Base-by-base conservation (phyloP, 2,113 vertebrate species). In the Psephotus haematonotus region DNA sequence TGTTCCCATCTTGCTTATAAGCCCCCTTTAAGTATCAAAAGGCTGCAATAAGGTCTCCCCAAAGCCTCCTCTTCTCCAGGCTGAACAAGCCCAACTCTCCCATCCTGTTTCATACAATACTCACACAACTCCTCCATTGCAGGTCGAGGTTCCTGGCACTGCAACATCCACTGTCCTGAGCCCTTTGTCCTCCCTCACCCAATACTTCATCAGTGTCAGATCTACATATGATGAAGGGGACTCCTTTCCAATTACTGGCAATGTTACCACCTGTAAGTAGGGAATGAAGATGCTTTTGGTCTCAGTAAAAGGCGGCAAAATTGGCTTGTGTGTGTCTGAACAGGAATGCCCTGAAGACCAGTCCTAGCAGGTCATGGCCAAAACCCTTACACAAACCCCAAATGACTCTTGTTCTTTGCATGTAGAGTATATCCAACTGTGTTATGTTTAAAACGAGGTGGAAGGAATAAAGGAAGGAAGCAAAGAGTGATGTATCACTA, bases 261-360 rank as follows among this genome's bases (percentile, higher is more conserved):
- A 98, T 8, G 69, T 99, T 91, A 99, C 99, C 75, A 99, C 99
- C 41, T 65, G 99, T 99, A 98, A 99, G 99, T 97, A 69, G 28
- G 81, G n/a, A 47, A 31, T 1, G 1, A 49, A 65, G 74, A 39
- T 11, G 11, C 5, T 67, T 78, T 59, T 70, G 52, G 20, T 47
- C 37, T 55, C 67, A 28, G 15, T 46, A 49, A 50, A 4, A 23
- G 46, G 37, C 74, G 63, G 17, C 44, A 62, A 43, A 89, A 25
- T 4, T 57, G 53, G 5, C 23, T 68, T 78, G 37, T 25, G 39
- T 70, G 16, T 59, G 25, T 75, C 44, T 86, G n/a, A 60, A 67
- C 17, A 0, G 1, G 7, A 69, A 10, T 24, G 19, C 33, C 86
- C 68, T 37, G 22, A 29, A 71, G 37, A 28, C 10, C 3, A 4